These are phyloP conservation scores for Paracanthobrama guichenoti DNA, from an alignment of 2,113 vertebrate species.

Conservation along the genomic window DNA sequence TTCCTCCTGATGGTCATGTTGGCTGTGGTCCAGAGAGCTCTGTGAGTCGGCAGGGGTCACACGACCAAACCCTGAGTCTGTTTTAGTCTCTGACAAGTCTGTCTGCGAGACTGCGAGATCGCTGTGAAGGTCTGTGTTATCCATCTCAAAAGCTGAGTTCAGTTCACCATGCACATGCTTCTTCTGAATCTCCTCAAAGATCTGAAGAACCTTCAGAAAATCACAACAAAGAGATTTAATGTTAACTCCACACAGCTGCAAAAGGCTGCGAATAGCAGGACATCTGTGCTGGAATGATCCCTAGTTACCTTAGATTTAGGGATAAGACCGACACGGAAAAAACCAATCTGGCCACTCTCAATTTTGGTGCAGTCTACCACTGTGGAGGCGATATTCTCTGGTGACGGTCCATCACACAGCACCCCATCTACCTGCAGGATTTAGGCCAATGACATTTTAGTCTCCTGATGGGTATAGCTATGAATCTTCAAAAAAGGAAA, in stretches of 20 bases:
- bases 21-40: conserved; percentile 37
- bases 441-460: conserved; percentile 10
- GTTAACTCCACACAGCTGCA: background rate
- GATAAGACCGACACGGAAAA: conserved; percentile 86
- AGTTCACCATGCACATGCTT: conserved; percentile 63
- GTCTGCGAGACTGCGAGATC: conserved; percentile 34
- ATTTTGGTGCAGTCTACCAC: conserved; percentile 93
- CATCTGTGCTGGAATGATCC: background rate
- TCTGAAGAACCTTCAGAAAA: conserved; percentile 78
- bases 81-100: conserved; percentile 48
- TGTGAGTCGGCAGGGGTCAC: background rate
- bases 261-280: background rate
- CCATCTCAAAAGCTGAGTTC: conserved; percentile 70
- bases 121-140: conserved; percentile 50
- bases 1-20: background rate
- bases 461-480: background rate
- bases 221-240: background rate
- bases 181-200: conserved; percentile 82
- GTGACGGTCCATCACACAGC: conserved; percentile 86
- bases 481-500: background rate
- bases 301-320: conserved; percentile 84
- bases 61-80: conserved; percentile 7
- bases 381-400: conserved; percentile 88
- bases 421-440: conserved; percentile 82
- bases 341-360: conserved; percentile 79